These are phyloP conservation scores for Malacoraja senta DNA, from an alignment of 2,797 vertebrate genomes.

Conservation along the genomic window DNA sequence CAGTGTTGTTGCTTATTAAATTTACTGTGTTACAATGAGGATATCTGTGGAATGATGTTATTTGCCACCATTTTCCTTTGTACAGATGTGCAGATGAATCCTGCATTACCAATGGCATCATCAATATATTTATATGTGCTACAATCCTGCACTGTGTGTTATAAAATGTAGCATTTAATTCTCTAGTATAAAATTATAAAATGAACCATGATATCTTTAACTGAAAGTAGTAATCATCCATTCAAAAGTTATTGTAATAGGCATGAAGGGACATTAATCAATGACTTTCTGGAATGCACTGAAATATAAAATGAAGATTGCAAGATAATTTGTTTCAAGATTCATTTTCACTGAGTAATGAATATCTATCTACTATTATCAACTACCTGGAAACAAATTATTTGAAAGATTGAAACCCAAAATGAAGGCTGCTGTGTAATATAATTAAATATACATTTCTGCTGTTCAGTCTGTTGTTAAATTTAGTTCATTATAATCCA, in stretches of 20 bases:
- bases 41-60: too few relatives aligned
- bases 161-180: background rate
- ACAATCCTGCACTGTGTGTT: background rate
- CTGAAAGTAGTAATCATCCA: background rate
- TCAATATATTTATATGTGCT: too few relatives aligned
- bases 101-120: too few relatives aligned
- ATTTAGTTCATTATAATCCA: background rate
- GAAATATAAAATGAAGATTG: slow-evolving; percentile 22
- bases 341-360: slow-evolving; percentile 3
- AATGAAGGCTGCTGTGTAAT: background rate
- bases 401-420: slow-evolving; percentile 28
- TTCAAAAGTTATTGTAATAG: background rate
- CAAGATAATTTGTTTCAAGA: slow-evolving; percentile 17
- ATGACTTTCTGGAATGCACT: background rate
- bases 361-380: slow-evolving; percentile 18
- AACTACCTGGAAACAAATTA: slow-evolving; percentile 26
- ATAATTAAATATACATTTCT: slow-evolving; percentile 24
- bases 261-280: slow-evolving; percentile 11
- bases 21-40: too few relatives aligned
- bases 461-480: background rate
- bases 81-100: too few relatives aligned
- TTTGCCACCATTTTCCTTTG: too few relatives aligned
- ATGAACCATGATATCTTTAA: background rate
- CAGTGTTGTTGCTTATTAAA: too few relatives aligned
- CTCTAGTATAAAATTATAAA: background rate